Base-by-base conservation (phyloP, 2,797 vertebrate genomes). In the Syngnathus acus region DNA sequence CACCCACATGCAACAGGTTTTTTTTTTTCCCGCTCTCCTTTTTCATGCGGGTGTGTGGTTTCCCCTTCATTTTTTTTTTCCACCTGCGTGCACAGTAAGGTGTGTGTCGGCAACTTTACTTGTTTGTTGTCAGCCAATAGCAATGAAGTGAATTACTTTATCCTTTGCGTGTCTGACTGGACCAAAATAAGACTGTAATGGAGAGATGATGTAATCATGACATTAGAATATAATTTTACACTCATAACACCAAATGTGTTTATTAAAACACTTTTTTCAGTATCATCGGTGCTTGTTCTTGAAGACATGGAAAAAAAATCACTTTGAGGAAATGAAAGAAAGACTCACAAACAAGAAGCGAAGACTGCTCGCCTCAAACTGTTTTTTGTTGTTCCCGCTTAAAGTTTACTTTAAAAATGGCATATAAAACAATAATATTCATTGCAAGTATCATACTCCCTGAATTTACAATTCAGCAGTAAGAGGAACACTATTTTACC, bases 11-110 rank as follows among this genome's bases (percentile, higher is more conserved):
- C 64, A 55, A 61, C 53, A 54, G 16, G 39, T 38, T 67, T 69
- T 67, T 67, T 38, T 67, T 69, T 68, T 67, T 72, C 8, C 9
- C 42, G 10, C n/a, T 3, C 26, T 53, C 32, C 39, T 60, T 72
- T 32, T 70, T 79, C 16, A 60, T 77, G 76, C 40, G 21, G 74
- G 48, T 67, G 61, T 74, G 61, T 78, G 67, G 55, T 76, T 76
- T 64, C 26, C 16, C 1, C 73, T 61, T 76, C 66, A 38, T 73
- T 77, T 65, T 73, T 62, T 77, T 66, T 39, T 73, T 77, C 62
- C 13, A 59, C 76, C 72, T 79, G 76, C 71, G 74, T 66, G 71
- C 64, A 75, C 72, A 69, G 65, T 66, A 78, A 73, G 51, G 3
- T 73, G 63, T 37, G 21, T 26, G 26, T 74, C n/a, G 70, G 47